These are phyloP conservation scores for Patagioenas fasciata DNA, from an alignment of 2,113 vertebrate genomes.

Conservation along the genomic window DNA sequence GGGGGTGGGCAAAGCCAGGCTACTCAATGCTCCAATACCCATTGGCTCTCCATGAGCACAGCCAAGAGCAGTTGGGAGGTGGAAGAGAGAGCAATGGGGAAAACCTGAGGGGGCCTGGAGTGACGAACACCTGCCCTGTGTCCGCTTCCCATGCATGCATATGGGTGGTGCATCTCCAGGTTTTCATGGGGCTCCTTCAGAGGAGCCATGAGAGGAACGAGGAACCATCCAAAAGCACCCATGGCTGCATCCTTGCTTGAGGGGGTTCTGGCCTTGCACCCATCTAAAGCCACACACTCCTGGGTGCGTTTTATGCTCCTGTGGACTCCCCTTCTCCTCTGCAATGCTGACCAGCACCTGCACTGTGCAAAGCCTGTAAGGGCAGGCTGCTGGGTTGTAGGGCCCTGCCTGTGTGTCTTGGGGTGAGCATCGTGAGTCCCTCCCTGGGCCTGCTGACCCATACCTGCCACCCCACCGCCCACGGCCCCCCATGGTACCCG, in stretches of 20 bases:
- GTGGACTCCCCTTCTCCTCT: neutral
- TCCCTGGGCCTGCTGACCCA: neutral
- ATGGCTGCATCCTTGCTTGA: neutral
- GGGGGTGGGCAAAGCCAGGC: neutral
- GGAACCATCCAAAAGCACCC: neutral
- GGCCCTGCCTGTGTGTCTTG: neutral
- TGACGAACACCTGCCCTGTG: rapidly evolving
- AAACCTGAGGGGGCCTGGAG: neutral
- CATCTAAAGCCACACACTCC: neutral
- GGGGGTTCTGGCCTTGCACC: rapidly evolving
- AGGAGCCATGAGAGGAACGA: neutral
- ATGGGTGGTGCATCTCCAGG: neutral
- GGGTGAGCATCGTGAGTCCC: neutral
- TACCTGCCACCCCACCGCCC: neutral
- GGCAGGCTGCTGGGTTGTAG: neutral
- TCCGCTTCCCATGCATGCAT: neutral
- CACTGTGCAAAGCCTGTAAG: neutral
- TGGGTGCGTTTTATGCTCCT: rapidly evolving
- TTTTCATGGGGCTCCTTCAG: neutral
- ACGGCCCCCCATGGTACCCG: rapidly evolving
- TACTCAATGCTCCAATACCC: neutral
- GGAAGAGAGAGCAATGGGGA: neutral
- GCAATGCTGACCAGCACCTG: neutral
- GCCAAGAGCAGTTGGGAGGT: neutral
- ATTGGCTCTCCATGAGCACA: rapidly evolving